Evolutionary conservation across 2,888 invertebrate genomes (phyloP), one percentile per base, ranked within the genome.

Genomic region (Dasysyrphus tricinctus): DNA sequence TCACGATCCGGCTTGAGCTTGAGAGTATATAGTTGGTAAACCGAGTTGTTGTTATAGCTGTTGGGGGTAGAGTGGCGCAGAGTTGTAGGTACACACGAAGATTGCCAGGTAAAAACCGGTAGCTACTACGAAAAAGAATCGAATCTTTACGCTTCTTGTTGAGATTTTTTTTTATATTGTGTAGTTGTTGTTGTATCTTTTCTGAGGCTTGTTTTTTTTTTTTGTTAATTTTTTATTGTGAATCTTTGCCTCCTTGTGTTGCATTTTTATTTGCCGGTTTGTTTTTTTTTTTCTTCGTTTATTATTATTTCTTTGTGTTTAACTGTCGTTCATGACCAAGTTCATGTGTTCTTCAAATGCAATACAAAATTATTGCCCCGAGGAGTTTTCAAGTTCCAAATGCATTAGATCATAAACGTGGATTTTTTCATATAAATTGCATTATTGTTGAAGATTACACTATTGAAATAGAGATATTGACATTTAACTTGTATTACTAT

Each of bases 31-130:
- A 2, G 12, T 54, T 8, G 14, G 32, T 54, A n/a, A n/a, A 54
- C 29, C 29, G 54, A 37, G 44, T 65, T 74, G 72, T 47, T 67
- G 67, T 65, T 24, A 19, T 34, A 70, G 42, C 57, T 67, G 76
- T 63, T 79, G 79, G 69, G 80, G 80, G 61, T 83, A 80, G 73
- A 79, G 77, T 77, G 77, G 69, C 70, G 61, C 74, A 70, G 49
- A 63, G 69, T 76, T 74, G 77, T 56, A 74, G 85, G 77, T 80
- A 69, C 69, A 70, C 59, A 78, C 19, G 70, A 63, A 69, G 77
- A 74, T 74, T 75, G 63, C 70, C 82, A 86, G 86, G 86, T 86
- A 86, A 86, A 86, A 86, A 86, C 86, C 86, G 86, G 86, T 86
- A 86, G 86, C 86, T 86, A 82, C 86, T 82, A 78, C 82, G 75